Conservation (phyloP, 1,140 invertebrate genomes). For the Anthonomus grandis region DNA sequence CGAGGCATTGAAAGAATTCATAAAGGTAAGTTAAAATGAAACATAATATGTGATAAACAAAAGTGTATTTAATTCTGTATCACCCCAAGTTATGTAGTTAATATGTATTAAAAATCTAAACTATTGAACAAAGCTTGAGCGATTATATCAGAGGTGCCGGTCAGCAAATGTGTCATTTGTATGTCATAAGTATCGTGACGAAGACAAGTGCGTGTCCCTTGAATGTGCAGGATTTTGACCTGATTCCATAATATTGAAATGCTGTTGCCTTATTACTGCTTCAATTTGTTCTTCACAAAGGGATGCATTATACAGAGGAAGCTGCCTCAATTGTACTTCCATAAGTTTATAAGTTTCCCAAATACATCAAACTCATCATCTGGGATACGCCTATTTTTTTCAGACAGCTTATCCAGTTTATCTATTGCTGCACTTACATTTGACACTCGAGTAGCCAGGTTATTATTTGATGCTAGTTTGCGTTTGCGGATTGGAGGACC, state of each 20-base stretch:
- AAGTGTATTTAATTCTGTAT: neutral
- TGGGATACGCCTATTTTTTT: neutral
- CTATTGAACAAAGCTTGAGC: neutral
- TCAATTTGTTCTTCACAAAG: neutral
- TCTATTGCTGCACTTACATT: neutral
- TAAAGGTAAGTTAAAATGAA: neutral
- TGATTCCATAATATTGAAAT: neutral
- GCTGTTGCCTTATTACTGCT: neutral
- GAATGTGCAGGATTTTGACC: neutral
- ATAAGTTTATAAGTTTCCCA: neutral
- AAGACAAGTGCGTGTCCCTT: neutral
- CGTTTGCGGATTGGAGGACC: neutral
- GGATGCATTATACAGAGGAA: neutral
- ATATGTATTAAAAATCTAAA: neutral
- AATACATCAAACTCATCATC: neutral
- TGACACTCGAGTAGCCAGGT: neutral
- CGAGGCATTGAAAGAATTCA: too few species aligned
- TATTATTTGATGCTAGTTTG: neutral
- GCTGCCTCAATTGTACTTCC: neutral
- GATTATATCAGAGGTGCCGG: neutral
- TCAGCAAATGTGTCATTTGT: neutral
- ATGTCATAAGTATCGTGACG: neutral
- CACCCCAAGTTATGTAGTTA: neutral
- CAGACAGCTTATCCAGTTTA: neutral
- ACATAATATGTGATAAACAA: neutral